These are phyloP conservation scores for Chaetophractus vellerosus DNA, from an alignment of 2,797 vertebrate species.

Conservation along the genomic window DNA sequence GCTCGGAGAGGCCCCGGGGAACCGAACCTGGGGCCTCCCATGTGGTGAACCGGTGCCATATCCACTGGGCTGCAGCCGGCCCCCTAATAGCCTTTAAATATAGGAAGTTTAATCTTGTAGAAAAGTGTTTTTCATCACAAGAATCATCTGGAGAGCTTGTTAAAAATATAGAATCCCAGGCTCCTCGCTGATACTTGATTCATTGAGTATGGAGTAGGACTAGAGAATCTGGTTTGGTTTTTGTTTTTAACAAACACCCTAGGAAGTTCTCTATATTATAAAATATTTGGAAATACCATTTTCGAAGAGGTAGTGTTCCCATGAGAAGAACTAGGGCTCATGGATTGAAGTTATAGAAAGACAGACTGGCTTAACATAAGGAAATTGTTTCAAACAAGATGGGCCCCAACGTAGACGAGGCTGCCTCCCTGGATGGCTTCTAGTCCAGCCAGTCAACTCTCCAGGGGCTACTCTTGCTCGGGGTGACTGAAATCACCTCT, in stretches of 20 bases:
- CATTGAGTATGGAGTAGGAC: not conserved
- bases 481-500: not conserved
- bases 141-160: not conserved
- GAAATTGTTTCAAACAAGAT: not conserved
- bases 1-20: too few relatives aligned
- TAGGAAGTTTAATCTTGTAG: slow-evolving; percentile 14
- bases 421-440: not conserved
- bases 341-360: not conserved
- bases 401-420: not conserved
- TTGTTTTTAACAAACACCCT: slow-evolving; percentile 11
- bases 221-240: not conserved
- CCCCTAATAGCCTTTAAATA: too few relatives aligned
- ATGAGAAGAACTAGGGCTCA: not conserved
- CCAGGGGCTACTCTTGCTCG: not conserved
- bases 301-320: not conserved
- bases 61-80: too few relatives aligned
- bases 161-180: slow-evolving; percentile 23
- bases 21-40: too few relatives aligned
- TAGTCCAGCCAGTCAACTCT: not conserved
- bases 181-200: not conserved
- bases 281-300: slow-evolving; percentile 41
- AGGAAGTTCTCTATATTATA: slow-evolving; percentile 35
- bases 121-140: slow-evolving; percentile 41
- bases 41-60: too few relatives aligned
- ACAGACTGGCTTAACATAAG: not conserved